Evolutionary conservation across 2,888 invertebrate species (phyloP).

Genomic region (Dendrolimus pini): DNA sequence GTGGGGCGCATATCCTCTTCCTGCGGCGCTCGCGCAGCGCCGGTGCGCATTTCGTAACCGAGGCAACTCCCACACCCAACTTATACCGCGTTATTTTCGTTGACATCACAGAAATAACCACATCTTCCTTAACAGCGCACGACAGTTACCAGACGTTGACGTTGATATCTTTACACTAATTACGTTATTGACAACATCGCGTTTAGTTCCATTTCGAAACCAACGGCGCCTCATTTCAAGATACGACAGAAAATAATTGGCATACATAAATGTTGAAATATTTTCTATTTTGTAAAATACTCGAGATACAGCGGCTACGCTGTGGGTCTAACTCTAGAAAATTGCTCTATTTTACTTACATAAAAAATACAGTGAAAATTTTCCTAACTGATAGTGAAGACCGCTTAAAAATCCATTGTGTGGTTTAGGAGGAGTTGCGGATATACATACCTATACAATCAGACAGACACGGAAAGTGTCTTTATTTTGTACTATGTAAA

Average conservation of each 20-base stretch:
- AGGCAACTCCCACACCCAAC: conserved; percentile 36
- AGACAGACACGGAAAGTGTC: no score
- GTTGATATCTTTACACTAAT: conserved; percentile 73
- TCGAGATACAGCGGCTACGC: not conserved
- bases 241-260: not conserved
- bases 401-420: no score
- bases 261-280: not conserved
- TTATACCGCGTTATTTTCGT: conserved; percentile 63
- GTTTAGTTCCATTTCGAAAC: conserved; percentile 53
- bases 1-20: conserved; percentile 60
- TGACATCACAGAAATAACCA: conserved; percentile 72
- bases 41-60: conserved; percentile 58
- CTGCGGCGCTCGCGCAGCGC: conserved; percentile 47
- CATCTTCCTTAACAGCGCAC: conserved; percentile 57
- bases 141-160: conserved; percentile 59
- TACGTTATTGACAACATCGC: conserved; percentile 67
- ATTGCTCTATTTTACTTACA: no score
- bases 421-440: no score
- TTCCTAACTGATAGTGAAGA: no score
- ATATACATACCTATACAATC: no score
- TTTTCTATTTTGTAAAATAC: no score
- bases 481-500: no score
- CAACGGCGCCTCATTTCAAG: conserved; percentile 9
- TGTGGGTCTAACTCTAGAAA: no score
- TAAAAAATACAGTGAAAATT: no score